Evolutionary conservation across 2,797 vertebrate genomes (phyloP), one percentile per base, ranked within the genome.

Genomic region (Phaenicophaeus curvirostris): DNA sequence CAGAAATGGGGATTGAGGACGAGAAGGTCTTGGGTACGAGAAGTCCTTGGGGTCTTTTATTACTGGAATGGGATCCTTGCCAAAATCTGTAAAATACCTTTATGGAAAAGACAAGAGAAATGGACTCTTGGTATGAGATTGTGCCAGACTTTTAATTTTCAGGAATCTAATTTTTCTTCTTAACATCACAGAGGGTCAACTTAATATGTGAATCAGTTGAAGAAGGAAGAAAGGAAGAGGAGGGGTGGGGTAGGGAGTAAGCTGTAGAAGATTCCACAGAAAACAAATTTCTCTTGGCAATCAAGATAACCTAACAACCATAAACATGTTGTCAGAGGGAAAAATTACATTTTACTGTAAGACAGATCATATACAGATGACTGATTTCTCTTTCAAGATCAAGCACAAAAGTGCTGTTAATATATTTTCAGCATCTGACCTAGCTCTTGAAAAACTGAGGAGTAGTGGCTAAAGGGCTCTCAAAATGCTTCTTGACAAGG

Each of bases 301-400:
- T 98, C 97, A 96, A 96, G 96, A 97, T 94, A 97, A 88, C 93
- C 96, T 97, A 97, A 97, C 95, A 97, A 97, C 93, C 93, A 96
- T 97, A 97, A 96, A 97, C 96, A 97, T 67, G 7, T 93, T 97
- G 96, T 98, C 97, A 98, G 91, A 94, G 80, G 94, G 77, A 97
- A 97, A 98, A 98, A 97, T 96, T 96, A 95, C 95, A 90, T 97
- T 98, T 97, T 96, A 74, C 96, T 96, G 61, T 86, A 95, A 96
- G 94, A 91, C 91, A 96, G 95, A 96, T 97, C 90, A 88, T 97
- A 93, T 91, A 96, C 90, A 98, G 96, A 97, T 97, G 95, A 98
- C 95, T 98, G 97, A 97, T 96, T 97, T 96, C 81, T 95, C 93
- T 98, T 98, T 97, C 94, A 97, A 97, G 91, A 97, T 97, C 86